Percentiles rank a stretch among this genome's conserved stretches.
Evolutionary conservation across 2,888 invertebrate genomes (phyloP).

Genomic region (Seladonia tumulorum): DNA sequence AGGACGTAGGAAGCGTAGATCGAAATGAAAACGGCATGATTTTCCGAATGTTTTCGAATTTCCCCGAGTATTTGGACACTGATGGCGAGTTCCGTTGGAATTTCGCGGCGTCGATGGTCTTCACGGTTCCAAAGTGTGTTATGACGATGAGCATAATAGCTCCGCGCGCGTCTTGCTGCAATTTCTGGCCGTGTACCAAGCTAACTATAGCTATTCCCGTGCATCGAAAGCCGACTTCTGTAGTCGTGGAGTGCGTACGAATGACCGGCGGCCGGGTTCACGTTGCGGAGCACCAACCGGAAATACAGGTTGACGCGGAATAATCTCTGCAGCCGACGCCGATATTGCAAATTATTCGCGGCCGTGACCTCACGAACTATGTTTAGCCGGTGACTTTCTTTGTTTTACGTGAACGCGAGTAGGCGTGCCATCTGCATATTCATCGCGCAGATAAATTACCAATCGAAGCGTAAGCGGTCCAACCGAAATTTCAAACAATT

Average conservation of each 20-base stretch:
- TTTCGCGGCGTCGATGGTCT: slow-evolving; percentile 10
- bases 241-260: slow-evolving; percentile 55
- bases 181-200: slow-evolving; percentile 74
- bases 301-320: slow-evolving; percentile 53
- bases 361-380: slow-evolving; percentile 55
- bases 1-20: background rate
- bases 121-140: slow-evolving; percentile 43
- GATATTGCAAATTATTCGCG: slow-evolving; percentile 54
- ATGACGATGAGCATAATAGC: slow-evolving; percentile 63
- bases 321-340: slow-evolving; percentile 35
- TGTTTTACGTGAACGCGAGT: background rate
- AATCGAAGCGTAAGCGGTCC: background rate
- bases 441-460: background rate
- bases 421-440: background rate
- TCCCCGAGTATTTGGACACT: background rate
- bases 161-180: slow-evolving; percentile 65
- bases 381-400: slow-evolving; percentile 12
- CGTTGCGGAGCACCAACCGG: slow-evolving; percentile 51
- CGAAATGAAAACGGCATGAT: background rate
- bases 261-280: slow-evolving; percentile 64
- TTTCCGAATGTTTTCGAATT: background rate
- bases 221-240: slow-evolving; percentile 58
- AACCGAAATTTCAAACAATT: background rate
- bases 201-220: slow-evolving; percentile 74
- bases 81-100: background rate